Evolutionary conservation across 1,140 invertebrate genomes (phyloP), one percentile per base, ranked within the genome.

Genomic region (Rhizoglyphus robini): DNA sequence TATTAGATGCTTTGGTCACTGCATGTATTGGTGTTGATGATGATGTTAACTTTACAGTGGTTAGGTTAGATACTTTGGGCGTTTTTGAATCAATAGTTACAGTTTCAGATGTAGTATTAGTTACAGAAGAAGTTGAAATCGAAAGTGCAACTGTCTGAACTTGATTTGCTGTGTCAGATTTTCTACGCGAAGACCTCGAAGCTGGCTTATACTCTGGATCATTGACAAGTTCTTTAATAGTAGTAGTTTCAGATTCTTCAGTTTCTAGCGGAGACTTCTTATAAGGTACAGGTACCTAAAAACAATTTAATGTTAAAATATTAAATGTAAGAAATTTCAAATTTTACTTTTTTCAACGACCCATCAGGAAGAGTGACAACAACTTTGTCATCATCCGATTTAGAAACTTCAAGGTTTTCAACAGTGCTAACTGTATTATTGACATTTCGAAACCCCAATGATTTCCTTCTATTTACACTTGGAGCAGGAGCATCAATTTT

Each of bases 181-280:
- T 54, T 54, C 20, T 25, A 23, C 51, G 23, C 8, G 51, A 8
- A 32, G 51, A 54, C 23, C 51, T 8, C 15, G 51, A 8, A 54
- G 51, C 51, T 8, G 51, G 51, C 51, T 54, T 54, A 32, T 54
- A 54, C 8, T 54, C 51, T 8, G 20, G 51, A 54, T 54, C 51
- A 5, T 54, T 54, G 8, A 11, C 51, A 25, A 8, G 8, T 54
- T 25, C 51, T 54, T 25, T 54, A 23, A 8, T 23, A 54, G 23
- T 54, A 23, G 23, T 32, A 8, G 8, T 20, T 54, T 32, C 23
- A 5, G 23, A 27, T 15, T 32, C 51, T 27, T 27, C 23, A 54
- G 23, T 27, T 32, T 20, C 15, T 8, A 54, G 23, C 15, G 23
- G 31, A 54, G 5, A n/a, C n/a, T n/a, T n/a, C n/a, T n/a, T n/a